These are phyloP conservation scores for Bembecia ichneumoniformis DNA, from an alignment of 2,888 invertebrate species.

Conservation along the genomic window DNA sequence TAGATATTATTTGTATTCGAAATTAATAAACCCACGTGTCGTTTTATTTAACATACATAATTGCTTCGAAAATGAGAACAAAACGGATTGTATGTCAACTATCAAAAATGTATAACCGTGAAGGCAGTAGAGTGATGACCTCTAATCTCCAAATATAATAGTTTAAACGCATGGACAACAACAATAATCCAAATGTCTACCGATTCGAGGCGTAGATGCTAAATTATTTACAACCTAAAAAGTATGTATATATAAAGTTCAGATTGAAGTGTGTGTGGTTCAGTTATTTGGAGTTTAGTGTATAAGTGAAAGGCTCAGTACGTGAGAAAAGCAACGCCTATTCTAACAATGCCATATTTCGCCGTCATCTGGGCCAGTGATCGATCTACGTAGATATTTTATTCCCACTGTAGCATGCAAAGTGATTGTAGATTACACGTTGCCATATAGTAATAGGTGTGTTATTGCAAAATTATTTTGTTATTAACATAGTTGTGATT, in stretches of 20 bases:
- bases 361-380: slow-evolving; percentile 58
- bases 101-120: slow-evolving; percentile 41
- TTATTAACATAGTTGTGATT: background rate
- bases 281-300: slow-evolving; percentile 2
- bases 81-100: slow-evolving; percentile 38
- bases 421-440: slow-evolving; percentile 36
- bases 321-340: slow-evolving; percentile 67
- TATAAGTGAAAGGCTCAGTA: slow-evolving; percentile 55
- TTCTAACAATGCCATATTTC: slow-evolving; percentile 66
- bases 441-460: slow-evolving; percentile 1
- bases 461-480: background rate
- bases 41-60: too few species aligned
- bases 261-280: slow-evolving; percentile 16
- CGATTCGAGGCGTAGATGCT: slow-evolving; percentile 11
- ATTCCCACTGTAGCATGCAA: slow-evolving; percentile 41
- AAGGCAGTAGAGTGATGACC: slow-evolving; percentile 59
- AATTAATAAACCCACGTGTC: too few species aligned
- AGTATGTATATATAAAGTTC: slow-evolving; percentile 19
- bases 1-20: too few species aligned
- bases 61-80: background rate
- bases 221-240: slow-evolving; percentile 10
- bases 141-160: slow-evolving; percentile 65
- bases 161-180: slow-evolving; percentile 64
- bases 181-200: slow-evolving; percentile 53
- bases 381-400: slow-evolving; percentile 65